Conservation (phyloP, 1,140 invertebrate genomes). For the Bombus waltoni region DNA sequence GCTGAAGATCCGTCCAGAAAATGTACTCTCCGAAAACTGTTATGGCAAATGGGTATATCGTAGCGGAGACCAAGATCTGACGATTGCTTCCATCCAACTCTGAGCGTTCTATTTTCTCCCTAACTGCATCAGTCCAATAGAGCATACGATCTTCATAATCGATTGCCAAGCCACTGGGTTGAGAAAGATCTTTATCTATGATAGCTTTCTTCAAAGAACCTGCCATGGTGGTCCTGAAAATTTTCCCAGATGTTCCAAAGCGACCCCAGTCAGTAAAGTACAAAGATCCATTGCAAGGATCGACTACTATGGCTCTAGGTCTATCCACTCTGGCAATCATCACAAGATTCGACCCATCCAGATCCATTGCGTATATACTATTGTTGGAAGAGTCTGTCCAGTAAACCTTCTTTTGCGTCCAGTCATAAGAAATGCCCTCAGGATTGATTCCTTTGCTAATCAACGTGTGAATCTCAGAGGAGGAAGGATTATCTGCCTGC, state of each 20-base stretch:
- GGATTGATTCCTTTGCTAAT: slow-evolving; percentile 94
- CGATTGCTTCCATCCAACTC: slow-evolving; percentile 92
- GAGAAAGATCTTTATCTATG: slow-evolving; percentile 94
- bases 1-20: slow-evolving; percentile 98
- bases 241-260: slow-evolving; percentile 96
- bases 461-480: slow-evolving; percentile 87
- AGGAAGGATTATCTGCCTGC: slow-evolving; percentile 86
- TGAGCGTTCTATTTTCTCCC: slow-evolving; percentile 98
- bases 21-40: slow-evolving; percentile 96
- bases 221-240: slow-evolving; percentile 97
- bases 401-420: slow-evolving; percentile 98
- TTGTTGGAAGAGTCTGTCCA: slow-evolving; percentile 98
- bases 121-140: slow-evolving; percentile 98
- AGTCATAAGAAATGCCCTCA: slow-evolving; percentile 98
- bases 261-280: slow-evolving; percentile 97
- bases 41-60: slow-evolving; percentile 98
- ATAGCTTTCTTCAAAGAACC: slow-evolving; percentile 96
- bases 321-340: slow-evolving; percentile 97
- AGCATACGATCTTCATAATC: slow-evolving; percentile 97
- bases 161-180: slow-evolving; percentile 97
- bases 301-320: slow-evolving; percentile 96
- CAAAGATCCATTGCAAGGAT: slow-evolving; percentile 97
- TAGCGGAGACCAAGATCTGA: slow-evolving; percentile 92
- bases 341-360: slow-evolving; percentile 93
- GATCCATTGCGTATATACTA: slow-evolving; percentile 97